Conservation (phyloP, 1,140 invertebrate genomes). For the Meloidogyne exigua region DNA sequence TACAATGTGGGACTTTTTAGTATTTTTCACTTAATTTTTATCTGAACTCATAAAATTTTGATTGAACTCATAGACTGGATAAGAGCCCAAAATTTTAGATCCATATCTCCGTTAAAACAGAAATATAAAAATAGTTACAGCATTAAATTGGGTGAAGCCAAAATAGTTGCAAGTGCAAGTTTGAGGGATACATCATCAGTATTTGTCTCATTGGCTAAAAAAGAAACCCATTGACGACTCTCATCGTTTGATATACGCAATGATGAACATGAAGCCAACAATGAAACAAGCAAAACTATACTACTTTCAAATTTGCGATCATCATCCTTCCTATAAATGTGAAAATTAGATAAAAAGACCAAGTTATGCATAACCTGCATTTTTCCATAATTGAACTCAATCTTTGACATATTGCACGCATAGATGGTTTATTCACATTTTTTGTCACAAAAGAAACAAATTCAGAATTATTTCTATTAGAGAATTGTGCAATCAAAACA, state of each 20-base stretch:
- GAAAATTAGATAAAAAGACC: not conserved
- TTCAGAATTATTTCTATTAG: slow-evolving; percentile 11
- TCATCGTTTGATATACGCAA: slow-evolving; percentile 34
- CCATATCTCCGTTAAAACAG: too few species aligned
- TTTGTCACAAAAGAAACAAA: slow-evolving; percentile 21
- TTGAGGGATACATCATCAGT: slow-evolving; percentile 28
- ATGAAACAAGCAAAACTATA: slow-evolving; percentile 34
- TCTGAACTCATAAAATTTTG: too few species aligned
- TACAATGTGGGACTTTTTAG: too few species aligned
- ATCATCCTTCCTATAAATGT: not conserved
- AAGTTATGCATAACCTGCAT: slow-evolving; percentile 1
- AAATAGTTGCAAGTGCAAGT: slow-evolving; percentile 39
- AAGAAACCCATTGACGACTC: slow-evolving; percentile 32
- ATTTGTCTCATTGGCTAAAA: slow-evolving; percentile 28
- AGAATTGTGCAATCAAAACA: slow-evolving; percentile 17
- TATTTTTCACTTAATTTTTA: too few species aligned
- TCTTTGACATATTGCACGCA: slow-evolving; percentile 4
- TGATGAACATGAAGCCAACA: slow-evolving; percentile 32
- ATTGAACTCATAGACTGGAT: too few species aligned
- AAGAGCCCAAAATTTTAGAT: too few species aligned
- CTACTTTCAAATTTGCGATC: slow-evolving; percentile 21
- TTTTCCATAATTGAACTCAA: slow-evolving; percentile 8
- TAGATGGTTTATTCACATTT: not conserved
- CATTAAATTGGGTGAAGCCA: slow-evolving; percentile 42
- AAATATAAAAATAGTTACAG: not conserved